Evolutionary conservation across 1,140 invertebrate genomes (phyloP).

Genomic region (Chelonus insularis): DNA sequence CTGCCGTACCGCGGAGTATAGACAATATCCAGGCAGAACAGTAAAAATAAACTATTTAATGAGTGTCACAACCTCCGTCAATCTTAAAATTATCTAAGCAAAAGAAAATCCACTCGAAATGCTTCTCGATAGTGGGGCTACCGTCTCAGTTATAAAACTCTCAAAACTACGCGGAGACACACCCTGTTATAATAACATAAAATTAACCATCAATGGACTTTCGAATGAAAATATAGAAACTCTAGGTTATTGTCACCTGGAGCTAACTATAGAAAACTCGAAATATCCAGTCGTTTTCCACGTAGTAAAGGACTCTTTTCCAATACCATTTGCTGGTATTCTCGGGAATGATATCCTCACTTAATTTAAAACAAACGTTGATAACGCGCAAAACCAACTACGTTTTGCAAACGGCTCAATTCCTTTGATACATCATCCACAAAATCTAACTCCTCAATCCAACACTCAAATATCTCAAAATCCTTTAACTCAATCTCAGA

Average conservation of each 20-base stretch:
- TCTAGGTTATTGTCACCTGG: neutral
- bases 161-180: neutral
- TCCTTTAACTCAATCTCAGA: neutral
- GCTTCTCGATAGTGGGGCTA: neutral
- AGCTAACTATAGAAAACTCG: neutral
- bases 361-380: too few relatives aligned
- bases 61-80: too few relatives aligned
- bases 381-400: too few relatives aligned
- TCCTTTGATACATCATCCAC: too few relatives aligned
- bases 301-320: neutral
- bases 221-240: neutral
- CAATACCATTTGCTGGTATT: too few relatives aligned
- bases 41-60: too few relatives aligned
- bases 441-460: too few relatives aligned
- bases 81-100: neutral
- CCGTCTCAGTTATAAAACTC: neutral
- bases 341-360: too few relatives aligned
- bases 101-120: neutral
- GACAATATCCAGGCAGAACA: neutral
- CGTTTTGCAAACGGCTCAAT: too few relatives aligned
- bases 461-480: neutral
- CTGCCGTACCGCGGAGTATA: neutral
- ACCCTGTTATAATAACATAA: neutral
- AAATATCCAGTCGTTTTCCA: neutral
- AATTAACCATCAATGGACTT: neutral